Percentiles rank a stretch among this genome's conserved stretches.
These are phyloP conservation scores for Caenorhabditis briggsae DNA, from an alignment of 1,140 invertebrate genomes.

Conservation along the genomic window DNA sequence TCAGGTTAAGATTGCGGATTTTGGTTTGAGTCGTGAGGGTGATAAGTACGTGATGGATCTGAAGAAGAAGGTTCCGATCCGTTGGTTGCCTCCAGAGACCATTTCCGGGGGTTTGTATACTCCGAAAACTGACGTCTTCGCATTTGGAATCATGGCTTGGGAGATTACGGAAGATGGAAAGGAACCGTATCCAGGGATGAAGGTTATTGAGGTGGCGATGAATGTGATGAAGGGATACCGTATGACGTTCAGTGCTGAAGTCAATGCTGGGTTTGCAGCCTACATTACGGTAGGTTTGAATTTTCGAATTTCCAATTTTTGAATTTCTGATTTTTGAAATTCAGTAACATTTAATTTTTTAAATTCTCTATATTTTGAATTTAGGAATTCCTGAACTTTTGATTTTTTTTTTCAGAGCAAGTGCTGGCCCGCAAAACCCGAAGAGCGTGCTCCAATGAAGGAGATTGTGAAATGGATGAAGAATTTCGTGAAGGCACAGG, in stretches of 20 bases:
- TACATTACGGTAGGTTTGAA: background rate
- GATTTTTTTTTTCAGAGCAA: background rate
- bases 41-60: constrained; percentile 61
- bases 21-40: constrained; percentile 65
- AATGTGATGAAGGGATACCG: constrained; percentile 62
- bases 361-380: no score
- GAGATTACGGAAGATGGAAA: constrained; percentile 65
- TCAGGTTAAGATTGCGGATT: constrained; percentile 67
- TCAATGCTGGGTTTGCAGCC: background rate
- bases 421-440: background rate
- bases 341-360: no score
- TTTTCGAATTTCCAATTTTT: no score
- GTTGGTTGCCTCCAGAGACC: constrained; percentile 68
- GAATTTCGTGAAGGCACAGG: background rate
- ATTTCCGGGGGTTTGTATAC: constrained; percentile 60
- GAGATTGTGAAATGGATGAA: background rate
- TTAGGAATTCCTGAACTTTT: no score
- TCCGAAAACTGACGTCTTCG: constrained; percentile 65
- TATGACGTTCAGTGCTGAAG: constrained; percentile 48
- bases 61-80: constrained; percentile 61
- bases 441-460: background rate
- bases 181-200: constrained; percentile 69
- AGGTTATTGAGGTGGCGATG: constrained; percentile 60
- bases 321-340: no score
- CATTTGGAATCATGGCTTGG: constrained; percentile 67